Evolutionary conservation across 2,888 invertebrate species (phyloP).

Genomic region (Cheilosia pagana): DNA sequence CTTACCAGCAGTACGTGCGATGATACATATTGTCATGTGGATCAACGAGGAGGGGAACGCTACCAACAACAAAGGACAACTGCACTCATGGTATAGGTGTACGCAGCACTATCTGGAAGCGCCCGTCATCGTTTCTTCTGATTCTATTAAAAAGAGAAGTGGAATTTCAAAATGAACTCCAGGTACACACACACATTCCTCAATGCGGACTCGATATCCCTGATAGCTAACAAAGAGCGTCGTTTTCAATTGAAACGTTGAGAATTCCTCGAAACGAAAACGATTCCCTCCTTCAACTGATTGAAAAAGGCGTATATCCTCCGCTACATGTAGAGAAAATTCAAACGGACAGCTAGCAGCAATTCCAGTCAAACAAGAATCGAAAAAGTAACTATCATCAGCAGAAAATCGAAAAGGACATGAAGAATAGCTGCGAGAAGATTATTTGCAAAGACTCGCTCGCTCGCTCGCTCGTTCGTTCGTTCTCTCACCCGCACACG

Average conservation of each 20-base stretch:
- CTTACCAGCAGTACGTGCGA: too few species aligned
- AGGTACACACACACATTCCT: conserved; percentile 28
- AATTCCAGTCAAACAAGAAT: conserved; percentile 72
- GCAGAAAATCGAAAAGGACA: conserved; percentile 75
- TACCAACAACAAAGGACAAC: too few species aligned
- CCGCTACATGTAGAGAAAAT: conserved; percentile 48
- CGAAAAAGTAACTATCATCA: conserved; percentile 75
- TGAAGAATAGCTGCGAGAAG: conserved; percentile 72
- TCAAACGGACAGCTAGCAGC: conserved; percentile 70
- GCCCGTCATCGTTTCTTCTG: too few species aligned
- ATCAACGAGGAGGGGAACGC: too few species aligned
- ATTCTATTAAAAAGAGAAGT: not conserved
- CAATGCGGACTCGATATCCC: conserved; percentile 15
- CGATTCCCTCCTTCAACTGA: conserved; percentile 66
- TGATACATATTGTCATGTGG: too few species aligned
- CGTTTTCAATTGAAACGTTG: conserved; percentile 71
- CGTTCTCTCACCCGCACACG: conserved; percentile 30
- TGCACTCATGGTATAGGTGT: too few species aligned
- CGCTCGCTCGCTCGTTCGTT: not conserved
- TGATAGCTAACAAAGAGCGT: conserved; percentile 55
- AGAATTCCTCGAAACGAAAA: conserved; percentile 61
- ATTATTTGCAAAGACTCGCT: conserved; percentile 60
- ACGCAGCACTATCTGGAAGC: too few species aligned
- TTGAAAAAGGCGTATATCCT: conserved; percentile 72
- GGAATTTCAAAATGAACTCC: conserved; percentile 6